A percentile compares a stretch with the other conserved stretches of the same genome.
These are phyloP conservation scores for Smithornis capensis DNA, from an alignment of 2,113 vertebrate genomes.

Conservation along the genomic window DNA sequence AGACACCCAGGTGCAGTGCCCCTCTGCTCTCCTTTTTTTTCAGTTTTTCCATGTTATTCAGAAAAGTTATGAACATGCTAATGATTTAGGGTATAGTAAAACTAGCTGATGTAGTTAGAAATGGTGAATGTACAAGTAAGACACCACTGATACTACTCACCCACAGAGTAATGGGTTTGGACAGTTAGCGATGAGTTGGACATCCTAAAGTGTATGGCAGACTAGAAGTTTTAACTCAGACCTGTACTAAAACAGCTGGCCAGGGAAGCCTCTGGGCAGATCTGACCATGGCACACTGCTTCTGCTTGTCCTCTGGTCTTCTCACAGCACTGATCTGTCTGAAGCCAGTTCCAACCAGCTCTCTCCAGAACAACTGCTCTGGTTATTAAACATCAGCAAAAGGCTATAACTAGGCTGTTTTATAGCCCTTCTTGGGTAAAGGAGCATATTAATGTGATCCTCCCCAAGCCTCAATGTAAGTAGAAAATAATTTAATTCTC, in stretches of 20 bases:
- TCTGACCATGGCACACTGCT: not conserved
- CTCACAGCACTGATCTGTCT: not conserved
- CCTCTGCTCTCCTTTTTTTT: not conserved
- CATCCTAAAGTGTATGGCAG: not conserved
- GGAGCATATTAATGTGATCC: conserved; percentile 7
- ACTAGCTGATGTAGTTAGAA: not conserved
- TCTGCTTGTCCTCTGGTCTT: not conserved
- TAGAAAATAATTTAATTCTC: conserved; percentile 48
- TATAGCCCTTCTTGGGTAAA: conserved; percentile 10
- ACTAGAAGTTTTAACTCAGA: not conserved
- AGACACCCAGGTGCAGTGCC: not conserved
- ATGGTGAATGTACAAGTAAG: not conserved
- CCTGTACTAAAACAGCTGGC: not conserved
- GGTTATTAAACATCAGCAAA: not conserved
- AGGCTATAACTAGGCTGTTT: not conserved
- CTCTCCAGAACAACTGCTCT: not conserved
- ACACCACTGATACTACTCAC: not conserved
- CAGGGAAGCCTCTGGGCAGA: not conserved
- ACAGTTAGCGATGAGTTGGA: not conserved
- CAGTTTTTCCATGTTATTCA: not conserved
- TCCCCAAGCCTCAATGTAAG: not conserved
- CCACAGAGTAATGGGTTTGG: not conserved
- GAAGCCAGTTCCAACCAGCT: not conserved
- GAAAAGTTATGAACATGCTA: not conserved
- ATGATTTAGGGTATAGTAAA: not conserved